Base-by-base conservation (phyloP, 2,888 invertebrate genomes). In the Sarcophaga caerulescens region DNA sequence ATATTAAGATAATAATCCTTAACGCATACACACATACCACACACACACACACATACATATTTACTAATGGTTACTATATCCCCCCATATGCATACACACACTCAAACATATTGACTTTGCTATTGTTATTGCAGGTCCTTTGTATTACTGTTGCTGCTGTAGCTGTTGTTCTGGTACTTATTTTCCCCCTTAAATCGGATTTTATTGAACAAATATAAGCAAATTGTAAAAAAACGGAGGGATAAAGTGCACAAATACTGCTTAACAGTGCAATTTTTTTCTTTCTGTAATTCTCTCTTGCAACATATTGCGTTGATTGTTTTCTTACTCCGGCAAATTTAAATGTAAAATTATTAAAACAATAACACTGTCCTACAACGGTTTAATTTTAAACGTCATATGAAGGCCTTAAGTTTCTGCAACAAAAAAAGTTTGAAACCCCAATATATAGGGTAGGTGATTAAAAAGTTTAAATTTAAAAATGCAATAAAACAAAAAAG, bases 1-100 rank as follows among this genome's bases (percentile, higher is more conserved):
- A 80, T 85, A 86, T 86, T 85, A 87, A 86, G 85, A 83, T 83
- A 73, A 86, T 88, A 87, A 88, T 83, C 84, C 84, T 62, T 73
- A 76, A 12, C 62, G 77, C 84, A 85, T 52, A 75, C 77, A 80
- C 21, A 12, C 4, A 23, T 70, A 25, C 47, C 4, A 23, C 74
- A 71, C 60, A 63, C 75, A 19, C 17, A 19, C 19, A 6, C 10
- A 21, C 21, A 60, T 19, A 60, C 10, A 60, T 3, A 23, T 17
- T 47, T 21, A 23, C 8, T 62, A 35, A 11, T 35, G 35, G 35
- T 19, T 47, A 81, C 35, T 8, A 35, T 35, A 57, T 17, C 57
- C n/a, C n/a, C 14, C 8, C 57, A 35, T 17, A 60, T 19, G 19
- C 3, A 73, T 11, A 44, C 4, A 66, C 4, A 10, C 11, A 45